Evolutionary conservation across 2,888 invertebrate genomes (phyloP), one percentile per base, ranked within the genome.

Genomic region (Herminia tarsipennalis): DNA sequence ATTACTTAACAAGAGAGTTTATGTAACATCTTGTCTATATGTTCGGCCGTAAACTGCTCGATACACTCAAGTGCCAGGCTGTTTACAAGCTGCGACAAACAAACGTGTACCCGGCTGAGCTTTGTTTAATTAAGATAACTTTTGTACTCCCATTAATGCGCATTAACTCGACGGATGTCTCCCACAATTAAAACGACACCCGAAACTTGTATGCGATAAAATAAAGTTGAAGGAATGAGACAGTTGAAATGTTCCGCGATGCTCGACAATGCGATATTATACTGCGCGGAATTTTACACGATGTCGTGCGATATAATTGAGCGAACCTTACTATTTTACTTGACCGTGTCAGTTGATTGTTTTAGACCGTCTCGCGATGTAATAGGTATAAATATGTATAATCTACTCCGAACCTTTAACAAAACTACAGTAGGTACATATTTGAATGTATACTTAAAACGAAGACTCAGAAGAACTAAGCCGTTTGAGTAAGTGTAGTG

Each of bases 61-160:
- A 55, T 59, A 48, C 17, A 28, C 37, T 13, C 51, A 61, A 63
- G 52, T 54, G 51, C 29, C 50, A 42, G 33, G 39, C 27, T 70
- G 63, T 69, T 73, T 70, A 66, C 65, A 66, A 69, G 60, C 44
- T 46, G 36, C 50, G 36, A 48, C 54, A 56, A 56, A 60, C 56
- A 63, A 53, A 58, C 57, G 56, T 49, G 53, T 54, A 52, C 59
- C 58, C 56, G 38, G 34, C 49, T 47, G 53, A 60, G 73, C 69
- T 75, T 75, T 71, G 78, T 78, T 78, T 81, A 81, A 81, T 82
- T 81, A 78, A 80, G 76, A 81, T 72, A 81, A 81, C 79, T 82
- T 76, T 69, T 68, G 70, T 68, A 67, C 71, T 68, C 69, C 56
- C 63, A 68, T 68, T 73, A 72, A 73, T 66, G 71, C 65, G 57